phyloP scores from a whole-genome alignment of 2,888 invertebrate genomes.

The Oscheius sp. region DNA sequence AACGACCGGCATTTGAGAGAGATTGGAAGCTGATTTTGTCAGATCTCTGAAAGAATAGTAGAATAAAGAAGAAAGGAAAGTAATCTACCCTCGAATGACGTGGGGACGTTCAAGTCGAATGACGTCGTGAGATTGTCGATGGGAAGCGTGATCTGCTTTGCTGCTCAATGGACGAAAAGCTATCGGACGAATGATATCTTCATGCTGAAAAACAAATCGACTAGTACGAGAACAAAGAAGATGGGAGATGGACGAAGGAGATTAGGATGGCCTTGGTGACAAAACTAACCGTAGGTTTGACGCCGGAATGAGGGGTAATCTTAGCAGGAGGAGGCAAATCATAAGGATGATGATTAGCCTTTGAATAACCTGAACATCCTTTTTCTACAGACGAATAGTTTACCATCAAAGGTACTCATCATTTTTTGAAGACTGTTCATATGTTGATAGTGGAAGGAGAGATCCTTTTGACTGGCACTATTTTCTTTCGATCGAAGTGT shows the following conservation, averaged over 20 bases:
- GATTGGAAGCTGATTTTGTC: conserved; percentile 29
- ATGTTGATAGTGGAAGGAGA: conserved; percentile 31
- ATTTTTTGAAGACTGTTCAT: conserved; percentile 35
- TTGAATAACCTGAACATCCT: conserved; percentile 29
- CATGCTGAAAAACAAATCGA: conserved; percentile 22
- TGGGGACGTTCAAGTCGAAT: conserved; percentile 19
- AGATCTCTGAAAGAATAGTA: conserved; percentile 22
- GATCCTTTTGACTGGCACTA: conserved; percentile 30
- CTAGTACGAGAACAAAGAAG: background rate
- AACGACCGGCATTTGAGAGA: background rate
- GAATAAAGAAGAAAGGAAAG: background rate
- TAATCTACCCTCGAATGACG: conserved; percentile 27
- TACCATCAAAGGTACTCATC: conserved; percentile 33
- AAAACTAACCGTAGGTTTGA: conserved; percentile 30
- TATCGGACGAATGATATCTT: conserved; percentile 32
- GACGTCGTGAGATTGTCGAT: conserved; percentile 28
- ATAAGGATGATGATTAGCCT: background rate
- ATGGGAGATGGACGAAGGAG: background rate
- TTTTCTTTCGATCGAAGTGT: conserved; percentile 25
- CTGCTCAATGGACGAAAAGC: conserved; percentile 32
- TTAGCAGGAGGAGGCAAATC: conserved; percentile 30
- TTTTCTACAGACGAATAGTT: too few species aligned
- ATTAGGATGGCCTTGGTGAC: background rate
- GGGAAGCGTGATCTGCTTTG: background rate
- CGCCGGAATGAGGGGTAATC: conserved; percentile 27